phyloP scores from a whole-genome alignment of 2,113 vertebrate species.

The Tricholaema leucomelas region DNA sequence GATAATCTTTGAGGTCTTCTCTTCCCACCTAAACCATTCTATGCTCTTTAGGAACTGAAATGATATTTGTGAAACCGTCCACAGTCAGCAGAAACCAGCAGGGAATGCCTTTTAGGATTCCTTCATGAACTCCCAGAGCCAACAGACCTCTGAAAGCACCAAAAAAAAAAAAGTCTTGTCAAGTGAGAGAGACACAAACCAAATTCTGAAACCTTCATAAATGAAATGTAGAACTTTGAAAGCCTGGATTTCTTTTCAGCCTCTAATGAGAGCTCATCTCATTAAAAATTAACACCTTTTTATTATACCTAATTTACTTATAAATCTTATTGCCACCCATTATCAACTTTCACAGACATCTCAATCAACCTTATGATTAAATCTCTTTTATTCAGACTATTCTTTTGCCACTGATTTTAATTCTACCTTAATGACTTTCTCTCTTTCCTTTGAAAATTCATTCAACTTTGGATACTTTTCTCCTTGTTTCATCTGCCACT shows the following conservation, averaged over 20 bases:
- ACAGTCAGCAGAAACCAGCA: not conserved
- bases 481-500: not conserved
- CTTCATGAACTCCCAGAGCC: not conserved
- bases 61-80: not conserved
- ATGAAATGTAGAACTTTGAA: conserved; percentile 33
- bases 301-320: conserved; percentile 67
- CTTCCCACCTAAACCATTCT: too few species aligned
- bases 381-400: conserved; percentile 47
- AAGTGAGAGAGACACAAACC: not conserved
- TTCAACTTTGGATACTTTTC: not conserved
- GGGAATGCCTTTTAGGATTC: not conserved
- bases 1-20: too few species aligned
- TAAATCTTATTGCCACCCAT: conserved; percentile 56
- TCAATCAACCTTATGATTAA: conserved; percentile 56
- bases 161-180: conserved; percentile 16
- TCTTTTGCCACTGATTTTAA: conserved; percentile 52
- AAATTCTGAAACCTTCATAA: conserved; percentile 8
- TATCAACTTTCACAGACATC: conserved; percentile 47
- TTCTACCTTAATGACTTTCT: conserved; percentile 55
- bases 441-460: conserved; percentile 14
- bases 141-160: not conserved
- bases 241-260: conserved; percentile 47
- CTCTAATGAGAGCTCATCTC: conserved; percentile 41
- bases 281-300: conserved; percentile 69
- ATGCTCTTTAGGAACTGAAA: conserved; percentile 19